A percentile compares a stretch with the other conserved stretches of the same genome.
Conservation (phyloP, 1,140 invertebrate species). For the Calycopis cecrops region DNA sequence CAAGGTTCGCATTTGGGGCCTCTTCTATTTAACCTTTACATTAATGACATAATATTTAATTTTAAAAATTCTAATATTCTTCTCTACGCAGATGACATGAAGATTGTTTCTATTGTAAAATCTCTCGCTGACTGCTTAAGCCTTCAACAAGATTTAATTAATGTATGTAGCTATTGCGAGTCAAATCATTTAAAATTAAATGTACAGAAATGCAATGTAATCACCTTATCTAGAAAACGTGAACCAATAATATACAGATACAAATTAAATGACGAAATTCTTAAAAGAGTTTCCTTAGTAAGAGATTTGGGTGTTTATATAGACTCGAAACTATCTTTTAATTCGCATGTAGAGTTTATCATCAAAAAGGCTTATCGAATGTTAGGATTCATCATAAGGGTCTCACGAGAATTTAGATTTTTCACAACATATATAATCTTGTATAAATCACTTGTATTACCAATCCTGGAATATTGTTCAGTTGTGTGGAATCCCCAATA, state of each 20-base stretch:
- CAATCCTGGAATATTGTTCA: too few species aligned
- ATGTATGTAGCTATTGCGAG: neutral
- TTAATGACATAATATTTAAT: neutral
- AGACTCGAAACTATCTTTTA: too few species aligned
- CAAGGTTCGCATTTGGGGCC: neutral
- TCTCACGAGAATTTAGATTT: too few species aligned
- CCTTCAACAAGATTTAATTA: neutral
- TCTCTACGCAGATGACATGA: neutral
- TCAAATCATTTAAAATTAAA: neutral
- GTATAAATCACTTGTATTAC: too few species aligned
- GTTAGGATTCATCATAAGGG: too few species aligned
- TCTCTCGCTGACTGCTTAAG: neutral
- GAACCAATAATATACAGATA: neutral
- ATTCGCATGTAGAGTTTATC: too few species aligned
- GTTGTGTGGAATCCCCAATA: too few species aligned
- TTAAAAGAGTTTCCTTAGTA: neutral
- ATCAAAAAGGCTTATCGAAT: too few species aligned
- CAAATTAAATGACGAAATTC: neutral
- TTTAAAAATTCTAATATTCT: neutral
- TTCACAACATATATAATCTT: too few species aligned
- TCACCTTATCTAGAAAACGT: neutral
- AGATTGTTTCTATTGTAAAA: neutral
- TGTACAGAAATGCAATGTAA: slow-evolving; percentile 1
- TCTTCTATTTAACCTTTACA: slow-evolving; percentile 3
- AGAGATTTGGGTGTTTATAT: neutral